phyloP scores from a whole-genome alignment of 2,113 vertebrate species.

The Ancistrus triradiatus region DNA sequence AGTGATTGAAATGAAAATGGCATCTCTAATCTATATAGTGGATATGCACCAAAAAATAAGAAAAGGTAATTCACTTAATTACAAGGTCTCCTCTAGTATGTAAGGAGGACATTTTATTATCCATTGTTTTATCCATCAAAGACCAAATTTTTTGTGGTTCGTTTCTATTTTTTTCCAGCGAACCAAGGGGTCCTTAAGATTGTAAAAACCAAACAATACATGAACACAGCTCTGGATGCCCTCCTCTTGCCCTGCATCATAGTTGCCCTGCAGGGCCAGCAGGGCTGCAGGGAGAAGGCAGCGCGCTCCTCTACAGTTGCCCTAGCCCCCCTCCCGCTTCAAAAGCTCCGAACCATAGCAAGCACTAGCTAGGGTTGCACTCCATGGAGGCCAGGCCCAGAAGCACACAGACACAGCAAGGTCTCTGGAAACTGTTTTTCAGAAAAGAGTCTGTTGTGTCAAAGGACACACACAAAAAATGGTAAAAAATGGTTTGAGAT shows the following conservation, averaged over 20 bases:
- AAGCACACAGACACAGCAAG: conserved; percentile 83
- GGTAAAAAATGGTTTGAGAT: background rate
- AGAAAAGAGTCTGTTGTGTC: conserved; percentile 77
- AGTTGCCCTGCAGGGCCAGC: conserved; percentile 80
- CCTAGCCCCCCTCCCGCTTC: conserved; percentile 66
- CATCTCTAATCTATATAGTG: no score
- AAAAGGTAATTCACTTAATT: background rate
- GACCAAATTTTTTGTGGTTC: no score
- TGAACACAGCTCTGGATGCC: conserved; percentile 82
- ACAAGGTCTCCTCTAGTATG: background rate
- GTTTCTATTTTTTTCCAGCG: no score
- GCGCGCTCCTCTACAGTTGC: conserved; percentile 65
- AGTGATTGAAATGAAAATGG: no score
- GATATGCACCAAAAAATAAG: no score
- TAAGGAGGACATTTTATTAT: no score
- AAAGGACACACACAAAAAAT: conserved; percentile 3
- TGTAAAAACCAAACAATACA: conserved; percentile 57
- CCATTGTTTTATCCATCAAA: no score
- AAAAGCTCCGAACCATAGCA: conserved; percentile 85
- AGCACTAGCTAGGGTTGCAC: conserved; percentile 81
- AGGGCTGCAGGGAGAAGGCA: conserved; percentile 82
- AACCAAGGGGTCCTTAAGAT: no score
- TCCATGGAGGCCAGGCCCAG: conserved; percentile 80
- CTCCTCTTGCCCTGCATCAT: conserved; percentile 74
- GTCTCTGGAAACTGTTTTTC: conserved; percentile 85